Percentiles rank a stretch among this genome's conserved stretches.
These are phyloP conservation scores for Petrocephalus schoutedeni DNA, from an alignment of 2,797 vertebrate genomes.

Conservation along the genomic window DNA sequence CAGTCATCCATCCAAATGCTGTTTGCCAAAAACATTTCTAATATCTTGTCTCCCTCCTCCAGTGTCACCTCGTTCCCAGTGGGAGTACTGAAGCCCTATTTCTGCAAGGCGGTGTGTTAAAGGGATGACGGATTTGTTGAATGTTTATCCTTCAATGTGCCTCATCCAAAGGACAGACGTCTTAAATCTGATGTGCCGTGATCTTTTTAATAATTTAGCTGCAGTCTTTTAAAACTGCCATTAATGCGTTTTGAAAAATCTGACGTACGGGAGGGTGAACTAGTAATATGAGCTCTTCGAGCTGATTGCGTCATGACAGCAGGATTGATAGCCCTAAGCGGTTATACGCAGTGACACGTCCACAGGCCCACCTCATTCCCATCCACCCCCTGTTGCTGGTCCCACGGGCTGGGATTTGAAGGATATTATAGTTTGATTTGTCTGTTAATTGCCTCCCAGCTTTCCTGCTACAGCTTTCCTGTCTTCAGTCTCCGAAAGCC, in stretches of 20 bases:
- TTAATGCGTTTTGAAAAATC: background rate
- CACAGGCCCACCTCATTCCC: background rate
- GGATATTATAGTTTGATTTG: background rate
- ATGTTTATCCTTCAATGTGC: background rate
- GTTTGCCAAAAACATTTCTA: background rate
- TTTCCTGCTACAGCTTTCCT: background rate
- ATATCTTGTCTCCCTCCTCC: background rate
- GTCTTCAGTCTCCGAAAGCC: background rate
- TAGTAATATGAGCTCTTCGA: background rate
- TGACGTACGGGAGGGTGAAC: background rate
- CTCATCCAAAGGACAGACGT: background rate
- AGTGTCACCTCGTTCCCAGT: background rate
- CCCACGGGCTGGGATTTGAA: background rate
- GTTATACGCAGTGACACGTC: background rate
- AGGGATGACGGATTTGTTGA: background rate
- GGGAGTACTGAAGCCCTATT: background rate
- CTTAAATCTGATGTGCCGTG: background rate
- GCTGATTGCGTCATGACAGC: background rate
- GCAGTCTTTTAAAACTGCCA: background rate
- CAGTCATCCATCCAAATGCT: background rate
- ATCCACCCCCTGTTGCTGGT: background rate
- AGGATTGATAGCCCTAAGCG: background rate
- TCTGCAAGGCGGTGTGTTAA: background rate
- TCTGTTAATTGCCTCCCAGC: background rate
- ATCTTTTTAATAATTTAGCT: background rate